A percentile compares a stretch with the other conserved stretches of the same genome.
Evolutionary conservation across 2,888 invertebrate species (phyloP).

Genomic region (Chrysina gloriosa): DNA sequence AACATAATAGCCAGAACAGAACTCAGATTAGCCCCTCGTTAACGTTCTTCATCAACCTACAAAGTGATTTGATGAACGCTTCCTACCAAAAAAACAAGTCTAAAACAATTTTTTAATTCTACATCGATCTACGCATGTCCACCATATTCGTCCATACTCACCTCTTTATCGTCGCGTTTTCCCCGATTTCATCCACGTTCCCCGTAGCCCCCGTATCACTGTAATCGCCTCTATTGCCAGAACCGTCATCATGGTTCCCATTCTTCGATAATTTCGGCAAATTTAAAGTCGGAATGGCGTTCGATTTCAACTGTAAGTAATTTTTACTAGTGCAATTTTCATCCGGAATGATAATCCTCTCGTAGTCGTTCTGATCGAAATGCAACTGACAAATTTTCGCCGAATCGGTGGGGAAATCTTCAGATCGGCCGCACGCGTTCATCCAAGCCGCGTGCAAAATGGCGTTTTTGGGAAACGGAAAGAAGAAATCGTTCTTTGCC

Average conservation of each 20-base stretch:
- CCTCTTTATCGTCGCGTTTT: background rate
- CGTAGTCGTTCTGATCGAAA: constrained; percentile 16
- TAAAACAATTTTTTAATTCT: too few species aligned
- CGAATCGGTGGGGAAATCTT: constrained; percentile 9
- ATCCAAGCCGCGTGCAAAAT: constrained; percentile 17
- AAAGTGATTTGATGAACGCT: too few species aligned
- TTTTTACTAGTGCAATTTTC: background rate
- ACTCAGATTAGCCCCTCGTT: too few species aligned
- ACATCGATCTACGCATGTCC: too few species aligned
- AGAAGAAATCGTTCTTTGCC: background rate
- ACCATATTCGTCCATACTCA: too few species aligned
- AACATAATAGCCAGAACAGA: too few species aligned
- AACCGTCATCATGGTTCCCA: background rate
- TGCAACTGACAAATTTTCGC: constrained; percentile 5
- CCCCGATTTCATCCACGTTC: background rate
- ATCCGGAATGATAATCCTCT: background rate
- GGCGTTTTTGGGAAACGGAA: constrained; percentile 10
- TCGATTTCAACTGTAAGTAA: background rate
- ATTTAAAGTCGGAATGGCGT: constrained; percentile 10
- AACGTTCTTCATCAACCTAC: too few species aligned
- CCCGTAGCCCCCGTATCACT: background rate
- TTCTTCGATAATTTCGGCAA: constrained; percentile 10
- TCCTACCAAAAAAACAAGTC: too few species aligned
- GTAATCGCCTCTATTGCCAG: background rate
- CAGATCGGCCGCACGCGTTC: constrained; percentile 3